These are phyloP conservation scores for Salvelinus namaycush DNA, from an alignment of 2,113 vertebrate species.

Conservation along the genomic window DNA sequence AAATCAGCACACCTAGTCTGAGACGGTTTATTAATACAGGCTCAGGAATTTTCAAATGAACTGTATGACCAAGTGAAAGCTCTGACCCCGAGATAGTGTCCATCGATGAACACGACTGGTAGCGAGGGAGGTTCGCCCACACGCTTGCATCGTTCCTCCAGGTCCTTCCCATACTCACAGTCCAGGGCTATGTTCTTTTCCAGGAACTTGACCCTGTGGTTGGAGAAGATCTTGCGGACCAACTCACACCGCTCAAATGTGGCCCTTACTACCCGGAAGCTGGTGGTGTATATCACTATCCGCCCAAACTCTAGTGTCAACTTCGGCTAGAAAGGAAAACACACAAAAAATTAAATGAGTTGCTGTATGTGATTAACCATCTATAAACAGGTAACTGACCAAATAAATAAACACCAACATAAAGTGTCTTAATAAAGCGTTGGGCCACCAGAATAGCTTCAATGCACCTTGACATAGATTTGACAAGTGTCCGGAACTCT, in stretches of 20 bases:
- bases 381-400: too few relatives aligned
- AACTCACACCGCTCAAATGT: conserved; percentile 96
- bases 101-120: conserved; percentile 95
- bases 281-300: conserved; percentile 96
- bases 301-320: conserved; percentile 87
- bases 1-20: background rate
- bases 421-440: too few relatives aligned
- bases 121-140: conserved; percentile 87
- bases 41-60: background rate
- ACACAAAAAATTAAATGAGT: background rate
- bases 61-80: background rate
- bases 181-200: conserved; percentile 97
- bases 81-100: conserved; percentile 97
- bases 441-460: too few relatives aligned
- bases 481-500: too few relatives aligned
- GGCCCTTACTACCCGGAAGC: conserved; percentile 93
- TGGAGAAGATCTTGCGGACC: conserved; percentile 97
- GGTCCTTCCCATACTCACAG: conserved; percentile 89
- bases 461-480: too few relatives aligned
- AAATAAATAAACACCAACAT: too few relatives aligned
- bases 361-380: background rate
- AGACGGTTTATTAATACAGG: too few relatives aligned
- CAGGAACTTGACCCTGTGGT: conserved; percentile 92
- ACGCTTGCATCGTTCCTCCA: conserved; percentile 87
- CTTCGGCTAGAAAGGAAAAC: conserved; percentile 71